These are phyloP conservation scores for Anabacerthia variegaticeps DNA, from an alignment of 2,797 vertebrate genomes.

Conservation along the genomic window DNA sequence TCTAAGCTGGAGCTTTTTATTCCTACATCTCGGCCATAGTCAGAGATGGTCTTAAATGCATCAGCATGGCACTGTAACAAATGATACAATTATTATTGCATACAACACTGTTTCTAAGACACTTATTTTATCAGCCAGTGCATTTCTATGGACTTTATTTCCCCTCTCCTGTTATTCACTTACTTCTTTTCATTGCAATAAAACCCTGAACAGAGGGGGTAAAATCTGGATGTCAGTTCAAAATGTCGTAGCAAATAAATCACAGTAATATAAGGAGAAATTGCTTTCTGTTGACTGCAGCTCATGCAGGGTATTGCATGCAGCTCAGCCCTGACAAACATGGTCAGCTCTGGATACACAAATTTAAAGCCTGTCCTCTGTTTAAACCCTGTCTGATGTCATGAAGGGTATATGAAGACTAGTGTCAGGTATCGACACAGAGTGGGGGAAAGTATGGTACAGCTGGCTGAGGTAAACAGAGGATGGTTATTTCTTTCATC, in stretches of 20 bases:
- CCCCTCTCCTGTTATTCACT: slow-evolving; percentile 54
- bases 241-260: slow-evolving; percentile 69
- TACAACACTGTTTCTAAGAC: slow-evolving; percentile 46
- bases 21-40: background rate
- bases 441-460: background rate
- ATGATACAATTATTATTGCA: slow-evolving; percentile 59
- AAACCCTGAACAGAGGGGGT: slow-evolving; percentile 38
- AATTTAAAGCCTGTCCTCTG: background rate
- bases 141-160: slow-evolving; percentile 60
- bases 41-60: slow-evolving; percentile 20
- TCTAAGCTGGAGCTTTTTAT: slow-evolving; percentile 35
- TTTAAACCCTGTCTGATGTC: background rate
- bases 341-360: background rate
- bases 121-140: slow-evolving; percentile 62
- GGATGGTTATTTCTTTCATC: background rate
- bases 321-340: background rate
- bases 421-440: background rate
- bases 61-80: slow-evolving; percentile 40
- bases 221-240: slow-evolving; percentile 48
- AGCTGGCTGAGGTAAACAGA: background rate
- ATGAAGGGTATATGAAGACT: background rate
- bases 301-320: slow-evolving; percentile 1
- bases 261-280: slow-evolving; percentile 51
- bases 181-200: slow-evolving; percentile 64
- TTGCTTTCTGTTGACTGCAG: slow-evolving; percentile 38